These are phyloP conservation scores for Heterodera filipjevi DNA, from an alignment of 2,888 invertebrate species.

Conservation along the genomic window DNA sequence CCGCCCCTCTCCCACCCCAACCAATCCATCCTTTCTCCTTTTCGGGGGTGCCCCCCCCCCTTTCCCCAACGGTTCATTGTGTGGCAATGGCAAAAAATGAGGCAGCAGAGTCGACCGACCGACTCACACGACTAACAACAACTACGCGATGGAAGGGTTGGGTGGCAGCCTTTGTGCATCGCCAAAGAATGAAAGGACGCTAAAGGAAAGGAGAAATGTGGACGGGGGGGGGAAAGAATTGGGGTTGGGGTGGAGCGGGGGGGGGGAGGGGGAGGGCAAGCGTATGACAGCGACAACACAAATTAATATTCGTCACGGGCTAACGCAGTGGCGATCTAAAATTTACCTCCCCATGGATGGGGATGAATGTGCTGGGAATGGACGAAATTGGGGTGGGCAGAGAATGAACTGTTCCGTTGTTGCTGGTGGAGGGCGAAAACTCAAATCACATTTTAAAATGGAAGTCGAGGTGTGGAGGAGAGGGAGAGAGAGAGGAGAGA, in stretches of 20 bases:
- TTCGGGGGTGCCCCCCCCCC: not conserved
- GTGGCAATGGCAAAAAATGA: constrained; percentile 1
- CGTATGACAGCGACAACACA: constrained; percentile 6
- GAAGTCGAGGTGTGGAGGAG: not conserved
- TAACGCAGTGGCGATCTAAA: not conserved
- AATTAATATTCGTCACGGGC: constrained; percentile 31
- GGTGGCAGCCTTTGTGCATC: constrained; percentile 9
- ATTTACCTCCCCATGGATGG: not conserved
- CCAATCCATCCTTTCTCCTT: not conserved
- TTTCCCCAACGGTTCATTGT: constrained; percentile 6
- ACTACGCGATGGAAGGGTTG: not conserved
- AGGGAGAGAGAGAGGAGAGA: not conserved
- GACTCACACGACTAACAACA: not conserved
- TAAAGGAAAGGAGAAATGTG: not conserved
- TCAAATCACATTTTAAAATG: not conserved
- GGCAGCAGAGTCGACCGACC: not conserved
- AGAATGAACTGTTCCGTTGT: not conserved
- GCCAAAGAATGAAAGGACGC: not conserved
- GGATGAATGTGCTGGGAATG: not conserved
- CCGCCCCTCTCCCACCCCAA: not conserved
- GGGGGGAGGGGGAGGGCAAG: no score
- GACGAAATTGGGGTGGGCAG: constrained; percentile 1
- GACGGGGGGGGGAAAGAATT: not conserved
- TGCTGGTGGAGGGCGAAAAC: not conserved
- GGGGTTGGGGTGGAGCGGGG: not conserved